These are phyloP conservation scores for Agrochola macilenta DNA, from an alignment of 2,888 invertebrate species.

Conservation along the genomic window DNA sequence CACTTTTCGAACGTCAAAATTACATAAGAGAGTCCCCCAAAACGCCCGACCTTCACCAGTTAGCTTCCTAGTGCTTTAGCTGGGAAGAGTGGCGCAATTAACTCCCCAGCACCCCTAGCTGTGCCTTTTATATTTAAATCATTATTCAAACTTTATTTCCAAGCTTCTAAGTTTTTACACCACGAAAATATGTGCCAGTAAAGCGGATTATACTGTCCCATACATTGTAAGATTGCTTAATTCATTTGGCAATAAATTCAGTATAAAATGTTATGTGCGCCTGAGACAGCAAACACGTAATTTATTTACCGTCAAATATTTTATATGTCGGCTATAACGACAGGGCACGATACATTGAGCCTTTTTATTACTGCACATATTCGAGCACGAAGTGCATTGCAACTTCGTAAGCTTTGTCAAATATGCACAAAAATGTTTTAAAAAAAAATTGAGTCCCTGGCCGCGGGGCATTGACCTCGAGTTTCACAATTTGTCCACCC, in stretches of 20 bases:
- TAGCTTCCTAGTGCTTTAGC: no score
- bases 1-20: no score
- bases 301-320: slow-evolving; percentile 64
- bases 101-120: background rate
- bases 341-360: slow-evolving; percentile 54
- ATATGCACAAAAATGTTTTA: slow-evolving; percentile 67
- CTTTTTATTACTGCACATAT: slow-evolving; percentile 61
- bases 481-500: slow-evolving; percentile 68
- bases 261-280: slow-evolving; percentile 43
- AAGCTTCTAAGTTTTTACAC: slow-evolving; percentile 18
- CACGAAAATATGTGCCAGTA: slow-evolving; percentile 22
- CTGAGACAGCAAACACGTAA: slow-evolving; percentile 39
- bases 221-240: slow-evolving; percentile 44
- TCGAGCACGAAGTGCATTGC: slow-evolving; percentile 63
- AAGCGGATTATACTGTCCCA: slow-evolving; percentile 32
- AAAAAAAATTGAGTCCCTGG: slow-evolving; percentile 65
- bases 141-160: slow-evolving; percentile 11
- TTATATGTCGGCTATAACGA: slow-evolving; percentile 49
- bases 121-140: background rate
- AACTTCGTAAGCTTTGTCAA: slow-evolving; percentile 65
- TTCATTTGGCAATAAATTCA: slow-evolving; percentile 58
- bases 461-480: slow-evolving; percentile 66
- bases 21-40: no score
- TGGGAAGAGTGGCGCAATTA: no score
- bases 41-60: no score